phyloP scores from a whole-genome alignment of 2,797 vertebrate genomes.

The Periparus ater region DNA sequence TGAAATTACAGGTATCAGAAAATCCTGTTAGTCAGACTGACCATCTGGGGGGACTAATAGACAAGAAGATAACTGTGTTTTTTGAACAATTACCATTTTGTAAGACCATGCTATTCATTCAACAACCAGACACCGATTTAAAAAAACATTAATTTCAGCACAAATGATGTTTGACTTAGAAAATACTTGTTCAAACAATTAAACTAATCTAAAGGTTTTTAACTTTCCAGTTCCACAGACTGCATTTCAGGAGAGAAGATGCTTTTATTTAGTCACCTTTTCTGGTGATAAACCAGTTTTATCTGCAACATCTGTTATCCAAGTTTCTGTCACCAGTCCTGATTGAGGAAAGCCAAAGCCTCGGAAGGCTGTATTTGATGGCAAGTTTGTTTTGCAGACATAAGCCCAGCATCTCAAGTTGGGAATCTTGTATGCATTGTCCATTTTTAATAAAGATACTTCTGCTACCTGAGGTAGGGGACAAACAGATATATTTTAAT shows the following conservation, averaged over 20 bases:
- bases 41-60: neutral
- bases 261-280: conserved; percentile 55
- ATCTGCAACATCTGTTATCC: conserved; percentile 74
- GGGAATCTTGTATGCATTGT: conserved; percentile 75
- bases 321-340: conserved; percentile 72
- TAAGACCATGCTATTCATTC: neutral
- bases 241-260: neutral
- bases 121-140: neutral
- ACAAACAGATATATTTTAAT: neutral
- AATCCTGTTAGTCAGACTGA: neutral
- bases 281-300: conserved; percentile 74
- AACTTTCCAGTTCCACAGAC: neutral
- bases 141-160: neutral
- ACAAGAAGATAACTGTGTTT: neutral
- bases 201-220: neutral
- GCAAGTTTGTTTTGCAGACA: conserved; percentile 75
- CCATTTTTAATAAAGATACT: conserved; percentile 70
- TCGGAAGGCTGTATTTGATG: conserved; percentile 75
- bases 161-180: neutral
- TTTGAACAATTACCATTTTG: neutral
- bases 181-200: neutral
- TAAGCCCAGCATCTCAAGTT: conserved; percentile 68
- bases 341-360: conserved; percentile 80
- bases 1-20: neutral
- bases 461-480: conserved; percentile 65